phyloP scores from a whole-genome alignment of 2,888 invertebrate species.

The Temnothorax ravouxi region DNA sequence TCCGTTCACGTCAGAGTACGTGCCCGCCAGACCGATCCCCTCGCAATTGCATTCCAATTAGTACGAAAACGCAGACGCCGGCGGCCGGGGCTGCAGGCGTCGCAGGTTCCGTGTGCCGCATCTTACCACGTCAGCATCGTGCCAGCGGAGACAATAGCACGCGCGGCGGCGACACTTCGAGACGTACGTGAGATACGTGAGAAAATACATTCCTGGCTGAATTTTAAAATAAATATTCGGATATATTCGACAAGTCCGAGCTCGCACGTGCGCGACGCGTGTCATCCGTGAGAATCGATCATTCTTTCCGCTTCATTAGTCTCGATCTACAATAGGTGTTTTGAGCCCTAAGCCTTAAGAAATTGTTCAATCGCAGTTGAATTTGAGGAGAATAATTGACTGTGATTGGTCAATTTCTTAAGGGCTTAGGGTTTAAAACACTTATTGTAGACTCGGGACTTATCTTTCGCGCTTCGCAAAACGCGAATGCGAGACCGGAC shows the following conservation, averaged over 20 bases:
- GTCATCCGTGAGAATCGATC: neutral
- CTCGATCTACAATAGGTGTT: no score
- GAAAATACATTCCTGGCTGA: neutral
- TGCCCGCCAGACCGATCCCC: slow-evolving; percentile 36
- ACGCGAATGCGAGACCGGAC: neutral
- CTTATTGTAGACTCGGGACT: no score
- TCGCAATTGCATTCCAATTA: slow-evolving; percentile 46
- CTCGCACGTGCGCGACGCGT: neutral
- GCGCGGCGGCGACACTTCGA: neutral
- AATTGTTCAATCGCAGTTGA: no score
- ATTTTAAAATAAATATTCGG: neutral
- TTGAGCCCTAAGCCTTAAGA: no score
- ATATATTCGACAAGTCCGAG: neutral
- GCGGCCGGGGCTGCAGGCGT: neutral
- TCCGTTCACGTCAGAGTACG: slow-evolving; percentile 48
- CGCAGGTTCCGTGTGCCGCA: neutral
- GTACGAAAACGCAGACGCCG: slow-evolving; percentile 7
- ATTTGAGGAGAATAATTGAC: no score
- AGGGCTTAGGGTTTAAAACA: no score
- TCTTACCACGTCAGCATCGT: slow-evolving; percentile 24
- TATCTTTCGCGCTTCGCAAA: neutral
- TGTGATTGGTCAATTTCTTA: no score
- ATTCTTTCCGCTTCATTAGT: neutral
- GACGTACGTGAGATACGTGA: neutral
- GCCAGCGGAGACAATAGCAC: neutral